Conservation (phyloP, 1,140 invertebrate species). For the Helicorthomorpha holstii region DNA sequence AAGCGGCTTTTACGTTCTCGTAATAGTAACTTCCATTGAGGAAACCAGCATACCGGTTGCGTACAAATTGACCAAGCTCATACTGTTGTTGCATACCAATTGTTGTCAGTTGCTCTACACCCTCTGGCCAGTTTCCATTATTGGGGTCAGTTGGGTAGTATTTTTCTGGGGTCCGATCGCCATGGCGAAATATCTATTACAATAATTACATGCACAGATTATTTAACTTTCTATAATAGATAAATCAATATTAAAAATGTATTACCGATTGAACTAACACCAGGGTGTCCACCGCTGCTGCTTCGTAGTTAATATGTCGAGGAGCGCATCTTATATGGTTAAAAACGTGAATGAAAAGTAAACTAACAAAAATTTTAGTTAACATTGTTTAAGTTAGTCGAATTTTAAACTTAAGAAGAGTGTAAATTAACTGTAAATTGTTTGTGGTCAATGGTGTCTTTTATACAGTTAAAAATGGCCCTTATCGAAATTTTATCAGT, state of each 20-base stretch:
- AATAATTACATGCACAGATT: too few relatives aligned
- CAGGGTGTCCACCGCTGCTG: not conserved
- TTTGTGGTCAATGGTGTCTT: too few relatives aligned
- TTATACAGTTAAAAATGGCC: too few relatives aligned
- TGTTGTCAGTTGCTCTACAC: slow-evolving; percentile 3
- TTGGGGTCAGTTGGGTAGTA: slow-evolving; percentile 9
- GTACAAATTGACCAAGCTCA: slow-evolving; percentile 2
- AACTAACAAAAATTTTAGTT: too few relatives aligned
- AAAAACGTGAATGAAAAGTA: too few relatives aligned
- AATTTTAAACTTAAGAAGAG: too few relatives aligned
- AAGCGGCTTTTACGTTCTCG: not conserved
- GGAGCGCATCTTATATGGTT: too few relatives aligned
- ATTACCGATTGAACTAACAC: not conserved
- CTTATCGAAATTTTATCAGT: too few relatives aligned
- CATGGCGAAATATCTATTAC: slow-evolving; percentile 10
- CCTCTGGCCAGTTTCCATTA: slow-evolving; percentile 1
- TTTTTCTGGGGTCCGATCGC: slow-evolving; percentile 8
- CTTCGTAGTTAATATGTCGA: too few relatives aligned
- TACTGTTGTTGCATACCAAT: not conserved
- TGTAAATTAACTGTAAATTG: too few relatives aligned
- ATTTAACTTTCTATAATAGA: too few relatives aligned
- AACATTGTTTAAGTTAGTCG: too few relatives aligned
- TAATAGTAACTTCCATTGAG: slow-evolving; percentile 1
- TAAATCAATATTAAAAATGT: not conserved
- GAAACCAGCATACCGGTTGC: not conserved